Evolutionary conservation across 2,113 vertebrate genomes (phyloP).

Genomic region (Danio rerio): GRCz12tu NC_133200.1:9631001-9631500

Average conservation of each 20-base stretch:
- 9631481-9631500: constrained; percentile 47
- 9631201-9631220: background rate
- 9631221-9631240: background rate
- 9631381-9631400: background rate
- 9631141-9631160: background rate
- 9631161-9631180: background rate
- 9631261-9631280: background rate
- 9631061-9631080: constrained; percentile 3
- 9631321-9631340: background rate
- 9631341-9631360: constrained; percentile 33
- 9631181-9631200: constrained; percentile 31
- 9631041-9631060: constrained; percentile 14
- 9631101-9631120: constrained; percentile 19
- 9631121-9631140: constrained; percentile 20
- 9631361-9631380: constrained; percentile 18
- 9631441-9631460: constrained; percentile 25
- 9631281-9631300: background rate
- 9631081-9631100: background rate
- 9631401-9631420: background rate
- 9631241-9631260: constrained; percentile 24
- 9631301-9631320: background rate
- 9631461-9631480: constrained; percentile 44
- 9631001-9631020: constrained; percentile 43
- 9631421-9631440: constrained; percentile 21
- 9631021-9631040: constrained; percentile 24